A percentile compares a stretch with the other conserved stretches of the same genome.
Evolutionary conservation across 2,888 invertebrate genomes (phyloP).

Genomic region (Frankliniella intonsa): DNA sequence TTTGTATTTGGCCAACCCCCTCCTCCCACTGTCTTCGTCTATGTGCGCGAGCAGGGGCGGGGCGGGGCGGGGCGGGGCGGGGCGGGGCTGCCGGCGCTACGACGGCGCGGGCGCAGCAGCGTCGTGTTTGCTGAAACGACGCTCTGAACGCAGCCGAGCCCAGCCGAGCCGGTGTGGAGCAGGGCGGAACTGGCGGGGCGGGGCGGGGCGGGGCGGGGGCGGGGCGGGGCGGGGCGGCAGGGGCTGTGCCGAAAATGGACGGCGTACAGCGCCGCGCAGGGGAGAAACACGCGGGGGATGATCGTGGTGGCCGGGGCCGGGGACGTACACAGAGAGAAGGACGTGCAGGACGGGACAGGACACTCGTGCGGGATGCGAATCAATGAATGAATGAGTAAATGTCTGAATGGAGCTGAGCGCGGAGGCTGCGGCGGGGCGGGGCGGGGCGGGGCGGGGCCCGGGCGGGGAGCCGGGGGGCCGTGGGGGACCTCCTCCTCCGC

Average conservation of each 20-base stretch:
- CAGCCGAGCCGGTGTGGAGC: neutral
- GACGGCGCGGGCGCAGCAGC: neutral
- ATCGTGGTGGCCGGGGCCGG: too few relatives aligned
- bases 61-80: too few relatives aligned
- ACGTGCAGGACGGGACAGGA: too few relatives aligned
- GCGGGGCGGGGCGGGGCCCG: neutral
- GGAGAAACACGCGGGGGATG: too few relatives aligned
- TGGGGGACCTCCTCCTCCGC: neutral
- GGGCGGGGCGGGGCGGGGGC: neutral
- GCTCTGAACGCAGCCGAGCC: neutral
- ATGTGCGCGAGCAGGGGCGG: neutral
- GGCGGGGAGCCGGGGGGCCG: neutral
- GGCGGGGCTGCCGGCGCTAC: too few relatives aligned
- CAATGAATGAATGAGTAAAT: too few relatives aligned
- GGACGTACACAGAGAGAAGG: too few relatives aligned
- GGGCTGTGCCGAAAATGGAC: too few relatives aligned
- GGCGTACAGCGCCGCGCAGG: too few relatives aligned
- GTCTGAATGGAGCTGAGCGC: too few relatives aligned
- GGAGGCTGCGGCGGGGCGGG: neutral
- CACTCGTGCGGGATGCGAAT: too few relatives aligned
- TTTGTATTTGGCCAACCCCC: constrained; percentile 25
- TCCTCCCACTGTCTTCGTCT: constrained; percentile 21
- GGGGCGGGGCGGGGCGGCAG: neutral
- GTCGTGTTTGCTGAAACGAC: constrained; percentile 15
- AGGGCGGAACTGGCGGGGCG: neutral